phyloP scores from a whole-genome alignment of 2,113 vertebrate genomes.

The Heterotis niloticus region DNA sequence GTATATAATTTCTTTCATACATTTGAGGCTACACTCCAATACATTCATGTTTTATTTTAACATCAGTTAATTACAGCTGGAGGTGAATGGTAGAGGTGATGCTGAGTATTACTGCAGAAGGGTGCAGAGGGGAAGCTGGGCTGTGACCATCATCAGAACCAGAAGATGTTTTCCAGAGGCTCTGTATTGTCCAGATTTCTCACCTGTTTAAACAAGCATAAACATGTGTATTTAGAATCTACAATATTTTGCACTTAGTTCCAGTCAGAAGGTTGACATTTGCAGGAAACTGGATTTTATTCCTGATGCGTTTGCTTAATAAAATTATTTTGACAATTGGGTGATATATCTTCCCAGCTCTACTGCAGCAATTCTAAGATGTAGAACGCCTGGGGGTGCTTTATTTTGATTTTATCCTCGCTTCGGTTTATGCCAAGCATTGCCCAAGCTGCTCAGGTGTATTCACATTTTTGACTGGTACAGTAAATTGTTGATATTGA shows the following conservation, averaged over 20 bases:
- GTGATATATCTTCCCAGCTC: no score
- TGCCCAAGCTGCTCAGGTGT: no score
- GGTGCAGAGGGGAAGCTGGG: conserved; percentile 33
- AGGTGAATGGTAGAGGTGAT: neutral
- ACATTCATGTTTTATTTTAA: neutral
- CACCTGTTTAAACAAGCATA: conserved; percentile 15
- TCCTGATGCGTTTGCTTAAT: no score
- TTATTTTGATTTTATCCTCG: no score
- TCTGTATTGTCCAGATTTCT: conserved; percentile 24
- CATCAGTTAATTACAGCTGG: neutral
- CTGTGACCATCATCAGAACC: conserved; percentile 29
- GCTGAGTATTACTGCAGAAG: neutral
- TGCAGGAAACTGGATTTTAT: no score
- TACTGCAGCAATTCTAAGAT: no score
- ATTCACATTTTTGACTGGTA: no score
- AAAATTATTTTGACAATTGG: no score
- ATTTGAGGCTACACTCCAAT: neutral
- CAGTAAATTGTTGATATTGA: no score
- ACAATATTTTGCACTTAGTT: neutral
- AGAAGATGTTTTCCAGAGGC: conserved; percentile 33
- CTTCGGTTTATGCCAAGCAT: no score
- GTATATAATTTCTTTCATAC: neutral
- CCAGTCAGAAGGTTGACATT: no score
- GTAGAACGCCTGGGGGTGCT: no score
- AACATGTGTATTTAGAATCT: neutral